A percentile compares a stretch with the other conserved stretches of the same genome.
These are phyloP conservation scores for Dolichomitus sp. DNA, from an alignment of 2,888 invertebrate genomes.

Conservation along the genomic window DNA sequence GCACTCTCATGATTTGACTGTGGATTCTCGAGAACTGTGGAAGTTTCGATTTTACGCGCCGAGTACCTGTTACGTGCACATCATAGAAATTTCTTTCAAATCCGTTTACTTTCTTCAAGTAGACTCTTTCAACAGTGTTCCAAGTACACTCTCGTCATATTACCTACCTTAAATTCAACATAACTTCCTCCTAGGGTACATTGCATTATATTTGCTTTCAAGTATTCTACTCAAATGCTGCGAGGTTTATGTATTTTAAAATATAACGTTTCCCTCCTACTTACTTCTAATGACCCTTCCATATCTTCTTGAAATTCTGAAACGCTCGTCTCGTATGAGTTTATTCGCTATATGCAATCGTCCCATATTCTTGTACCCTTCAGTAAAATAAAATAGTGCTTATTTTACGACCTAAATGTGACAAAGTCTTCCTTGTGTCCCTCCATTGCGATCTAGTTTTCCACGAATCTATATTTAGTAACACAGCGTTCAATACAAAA, in stretches of 20 bases:
- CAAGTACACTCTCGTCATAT: constrained; percentile 12
- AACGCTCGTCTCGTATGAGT: background rate
- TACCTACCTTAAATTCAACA: background rate
- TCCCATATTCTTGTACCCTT: background rate
- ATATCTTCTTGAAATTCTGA: background rate
- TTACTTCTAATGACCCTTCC: background rate
- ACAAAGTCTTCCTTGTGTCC: background rate
- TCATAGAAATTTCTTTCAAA: constrained; percentile 6
- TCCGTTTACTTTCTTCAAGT: constrained; percentile 15
- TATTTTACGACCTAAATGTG: background rate
- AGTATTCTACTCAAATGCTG: background rate
- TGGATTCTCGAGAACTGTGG: background rate
- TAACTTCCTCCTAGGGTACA: background rate
- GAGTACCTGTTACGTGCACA: constrained; percentile 4
- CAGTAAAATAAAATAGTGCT: background rate
- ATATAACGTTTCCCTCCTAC: background rate
- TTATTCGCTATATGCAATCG: background rate
- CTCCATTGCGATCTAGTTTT: background rate
- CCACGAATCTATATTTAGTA: background rate
- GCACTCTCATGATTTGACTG: background rate
- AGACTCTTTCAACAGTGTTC: constrained; percentile 9
- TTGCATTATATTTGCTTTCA: constrained; percentile 11
- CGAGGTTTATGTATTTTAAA: background rate
- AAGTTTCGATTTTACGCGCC: background rate
- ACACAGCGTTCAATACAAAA: background rate